These are phyloP conservation scores for Hephaestus fuliginosus DNA, from an alignment of 2,797 vertebrate genomes.

Conservation along the genomic window DNA sequence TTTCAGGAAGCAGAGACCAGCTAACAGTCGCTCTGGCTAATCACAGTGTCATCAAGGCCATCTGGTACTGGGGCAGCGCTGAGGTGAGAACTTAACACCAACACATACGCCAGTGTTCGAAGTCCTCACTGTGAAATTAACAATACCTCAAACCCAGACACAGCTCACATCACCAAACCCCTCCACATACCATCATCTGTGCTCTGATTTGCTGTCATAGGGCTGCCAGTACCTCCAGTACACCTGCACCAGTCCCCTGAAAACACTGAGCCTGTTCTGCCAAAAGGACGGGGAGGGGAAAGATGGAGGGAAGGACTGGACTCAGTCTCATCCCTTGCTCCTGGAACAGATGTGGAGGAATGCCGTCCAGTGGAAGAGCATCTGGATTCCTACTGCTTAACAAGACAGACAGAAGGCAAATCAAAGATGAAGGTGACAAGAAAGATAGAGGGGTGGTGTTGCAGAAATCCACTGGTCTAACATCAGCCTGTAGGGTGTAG, in stretches of 20 bases:
- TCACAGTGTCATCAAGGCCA: slow-evolving; percentile 91
- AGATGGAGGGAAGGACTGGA: slow-evolving; percentile 65
- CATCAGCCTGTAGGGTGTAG: background rate
- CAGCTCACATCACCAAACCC: accelerated
- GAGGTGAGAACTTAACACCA: slow-evolving; percentile 77
- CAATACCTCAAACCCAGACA: no score
- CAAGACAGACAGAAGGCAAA: background rate
- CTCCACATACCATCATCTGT: background rate
- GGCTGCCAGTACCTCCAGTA: slow-evolving; percentile 86
- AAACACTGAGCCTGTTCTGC: slow-evolving; percentile 78
- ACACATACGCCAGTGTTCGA: background rate
- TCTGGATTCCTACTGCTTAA: slow-evolving; percentile 87
- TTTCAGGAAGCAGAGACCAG: slow-evolving; percentile 88
- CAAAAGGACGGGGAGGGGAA: slow-evolving; percentile 51
- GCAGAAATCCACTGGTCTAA: background rate
- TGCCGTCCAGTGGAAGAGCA: slow-evolving; percentile 86
- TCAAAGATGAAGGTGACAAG: background rate
- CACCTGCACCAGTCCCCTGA: slow-evolving; percentile 82
- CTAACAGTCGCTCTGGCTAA: slow-evolving; percentile 88
- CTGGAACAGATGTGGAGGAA: slow-evolving; percentile 85
- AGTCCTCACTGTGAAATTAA: background rate
- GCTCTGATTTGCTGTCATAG: slow-evolving; percentile 58
- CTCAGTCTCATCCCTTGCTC: slow-evolving; percentile 55
- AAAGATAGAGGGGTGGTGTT: background rate
- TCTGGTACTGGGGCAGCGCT: slow-evolving; percentile 93